Conservation (phyloP, 2,113 vertebrate genomes). For the Antennarius striatus region DNA sequence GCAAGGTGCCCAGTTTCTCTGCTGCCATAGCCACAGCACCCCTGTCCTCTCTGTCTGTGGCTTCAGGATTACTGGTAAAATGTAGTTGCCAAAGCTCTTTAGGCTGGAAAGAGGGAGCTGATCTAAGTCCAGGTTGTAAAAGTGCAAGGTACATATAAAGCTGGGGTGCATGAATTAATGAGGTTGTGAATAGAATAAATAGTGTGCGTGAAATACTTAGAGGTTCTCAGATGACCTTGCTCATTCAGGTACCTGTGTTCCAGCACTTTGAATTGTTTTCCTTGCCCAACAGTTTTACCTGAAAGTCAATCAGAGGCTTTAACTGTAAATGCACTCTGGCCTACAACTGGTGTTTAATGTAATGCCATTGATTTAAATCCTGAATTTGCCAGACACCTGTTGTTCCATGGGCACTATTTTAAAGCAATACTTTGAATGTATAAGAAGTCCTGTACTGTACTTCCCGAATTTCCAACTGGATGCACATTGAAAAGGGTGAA, state of each 20-base stretch:
- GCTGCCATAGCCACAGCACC: slow-evolving; percentile 42
- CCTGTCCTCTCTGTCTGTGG: slow-evolving; percentile 12
- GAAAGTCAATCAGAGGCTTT: slow-evolving; percentile 34
- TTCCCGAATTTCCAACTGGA: not conserved
- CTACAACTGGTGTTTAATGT: slow-evolving; percentile 5
- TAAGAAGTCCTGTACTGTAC: not conserved
- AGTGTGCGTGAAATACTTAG: slow-evolving; percentile 15
- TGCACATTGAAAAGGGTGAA: slow-evolving; percentile 9
- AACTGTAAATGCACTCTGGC: slow-evolving; percentile 12
- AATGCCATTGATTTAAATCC: slow-evolving; percentile 7
- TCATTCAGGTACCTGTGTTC: slow-evolving; percentile 31
- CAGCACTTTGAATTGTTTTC: slow-evolving; percentile 43
- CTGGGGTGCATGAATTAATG: slow-evolving; percentile 10
- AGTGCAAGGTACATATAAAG: not conserved
- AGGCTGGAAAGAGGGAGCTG: not conserved
- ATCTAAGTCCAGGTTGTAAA: not conserved
- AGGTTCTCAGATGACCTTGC: slow-evolving; percentile 8
- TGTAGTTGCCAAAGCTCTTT: slow-evolving; percentile 21
- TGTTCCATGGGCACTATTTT: slow-evolving; percentile 2
- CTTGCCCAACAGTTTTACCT: slow-evolving; percentile 43
- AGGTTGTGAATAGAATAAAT: slow-evolving; percentile 6
- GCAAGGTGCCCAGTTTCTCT: slow-evolving; percentile 70
- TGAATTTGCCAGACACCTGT: not conserved
- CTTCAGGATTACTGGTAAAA: slow-evolving; percentile 32
- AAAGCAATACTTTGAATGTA: not conserved